phyloP scores from a whole-genome alignment of 1,140 invertebrate genomes.

The Eurytemora carolleeae region DNA sequence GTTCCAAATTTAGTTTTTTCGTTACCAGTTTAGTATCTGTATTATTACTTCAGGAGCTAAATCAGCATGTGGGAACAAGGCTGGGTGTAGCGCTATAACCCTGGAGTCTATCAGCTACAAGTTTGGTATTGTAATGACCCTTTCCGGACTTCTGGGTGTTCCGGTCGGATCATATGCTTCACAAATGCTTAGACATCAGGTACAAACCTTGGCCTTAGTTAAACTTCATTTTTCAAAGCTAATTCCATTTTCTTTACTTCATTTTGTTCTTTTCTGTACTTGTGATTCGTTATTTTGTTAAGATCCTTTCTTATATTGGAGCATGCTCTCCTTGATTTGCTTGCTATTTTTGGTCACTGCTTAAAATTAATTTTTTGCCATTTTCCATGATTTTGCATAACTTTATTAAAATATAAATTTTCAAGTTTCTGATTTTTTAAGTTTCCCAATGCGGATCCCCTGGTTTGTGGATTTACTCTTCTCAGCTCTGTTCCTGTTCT shows the following conservation, averaged over 20 bases:
- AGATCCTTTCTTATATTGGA: slow-evolving; percentile 55
- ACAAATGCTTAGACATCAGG: slow-evolving; percentile 38
- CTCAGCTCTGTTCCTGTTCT: slow-evolving; percentile 64
- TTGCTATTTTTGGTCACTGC: too few relatives aligned
- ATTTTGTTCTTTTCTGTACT: slow-evolving; percentile 46
- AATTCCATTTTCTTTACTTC: slow-evolving; percentile 60
- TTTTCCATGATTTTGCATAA: too few relatives aligned
- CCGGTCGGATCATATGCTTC: slow-evolving; percentile 58
- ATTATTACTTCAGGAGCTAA: slow-evolving; percentile 3
- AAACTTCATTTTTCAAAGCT: slow-evolving; percentile 76
- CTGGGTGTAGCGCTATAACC: slow-evolving; percentile 16
- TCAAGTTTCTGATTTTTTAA: too few relatives aligned
- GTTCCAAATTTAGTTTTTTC: too few relatives aligned
- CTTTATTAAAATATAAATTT: too few relatives aligned
- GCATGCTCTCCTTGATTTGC: too few relatives aligned
- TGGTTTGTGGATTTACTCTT: slow-evolving; percentile 75
- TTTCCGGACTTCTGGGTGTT: slow-evolving; percentile 77
- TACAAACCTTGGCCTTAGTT: slow-evolving; percentile 49
- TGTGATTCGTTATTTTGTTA: slow-evolving; percentile 37
- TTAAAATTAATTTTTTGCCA: too few relatives aligned
- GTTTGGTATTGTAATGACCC: slow-evolving; percentile 83
- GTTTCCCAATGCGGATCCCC: slow-evolving; percentile 44
- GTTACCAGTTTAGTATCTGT: too few relatives aligned
- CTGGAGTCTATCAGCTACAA: slow-evolving; percentile 56
- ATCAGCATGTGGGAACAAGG: slow-evolving; percentile 8